Evolutionary conservation across 2,888 invertebrate genomes (phyloP).

Genomic region (Chaitophorus viminalis): DNA sequence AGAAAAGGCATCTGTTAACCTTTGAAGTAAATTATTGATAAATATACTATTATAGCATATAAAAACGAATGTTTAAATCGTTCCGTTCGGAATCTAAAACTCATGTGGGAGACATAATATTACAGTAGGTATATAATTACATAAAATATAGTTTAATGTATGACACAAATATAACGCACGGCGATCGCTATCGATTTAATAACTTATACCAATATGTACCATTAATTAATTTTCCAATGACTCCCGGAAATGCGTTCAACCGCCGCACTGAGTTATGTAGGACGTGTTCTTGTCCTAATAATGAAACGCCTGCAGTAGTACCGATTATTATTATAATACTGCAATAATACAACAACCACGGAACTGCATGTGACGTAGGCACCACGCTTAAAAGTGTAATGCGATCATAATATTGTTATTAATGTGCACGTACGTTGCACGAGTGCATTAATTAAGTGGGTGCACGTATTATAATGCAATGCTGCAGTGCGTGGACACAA

Average conservation of each 20-base stretch:
- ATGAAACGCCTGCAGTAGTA: neutral
- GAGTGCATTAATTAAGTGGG: neutral
- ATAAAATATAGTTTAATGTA: too few relatives aligned
- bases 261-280: slow-evolving; percentile 53
- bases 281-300: slow-evolving; percentile 4
- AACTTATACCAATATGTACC: neutral
- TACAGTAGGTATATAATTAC: too few relatives aligned
- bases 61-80: too few relatives aligned
- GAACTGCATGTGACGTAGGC: neutral
- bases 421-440: neutral
- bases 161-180: too few relatives aligned
- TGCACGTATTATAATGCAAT: neutral
- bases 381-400: neutral
- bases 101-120: too few relatives aligned
- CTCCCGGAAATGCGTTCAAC: slow-evolving; percentile 54
- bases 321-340: neutral
- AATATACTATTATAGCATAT: too few relatives aligned
- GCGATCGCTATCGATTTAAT: neutral
- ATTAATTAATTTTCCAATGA: neutral
- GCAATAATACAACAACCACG: neutral
- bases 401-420: neutral
- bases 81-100: too few relatives aligned
- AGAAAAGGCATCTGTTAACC: too few relatives aligned
- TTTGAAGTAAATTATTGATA: too few relatives aligned
- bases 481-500: neutral